Evolutionary conservation across 2,888 invertebrate species (phyloP), one percentile per base, ranked within the genome.

Genomic region (Balanococcus diminutus): DNA sequence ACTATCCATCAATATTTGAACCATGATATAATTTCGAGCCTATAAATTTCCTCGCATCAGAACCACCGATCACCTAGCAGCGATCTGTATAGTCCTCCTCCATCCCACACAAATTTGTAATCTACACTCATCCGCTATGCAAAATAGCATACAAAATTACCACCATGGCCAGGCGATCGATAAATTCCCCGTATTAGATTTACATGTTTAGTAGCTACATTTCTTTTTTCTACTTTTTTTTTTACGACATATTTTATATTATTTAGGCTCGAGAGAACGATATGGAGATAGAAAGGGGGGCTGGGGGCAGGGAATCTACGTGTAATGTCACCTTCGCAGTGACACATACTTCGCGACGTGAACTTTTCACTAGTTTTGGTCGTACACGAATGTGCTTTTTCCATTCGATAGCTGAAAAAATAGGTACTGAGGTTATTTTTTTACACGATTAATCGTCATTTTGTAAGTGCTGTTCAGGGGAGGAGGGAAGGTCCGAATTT

Each of bases 181-280:
- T 61, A 46, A 61, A 61, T 61, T 61, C 61, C 56, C 22, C 61
- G 61, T 61, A 61, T 46, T 61, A 61, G 61, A 61, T 61, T 61
- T 61, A 61, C 61, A 61, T 61, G 61, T 61, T 25, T 61, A 25
- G 22, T 3, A 61, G n/a, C 46, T n/a, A 46, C 46, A 36, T 46
- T 46, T 25, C 46, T 25, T 61, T 51, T 25, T 61, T 61, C 14
- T 9, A n/a, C 46, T 61, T 46, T 46, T 61, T 56, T 19, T 56
- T 61, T 61, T 61, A 61, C 61, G 61, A 61, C 61, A 61, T 61
- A 61, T 25, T 61, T 61, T 61, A 61, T 46, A 46, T 46, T 61
- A 61, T 61, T 61, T 61, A 61, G 61, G 61, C 25, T 25, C 61
- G 61, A 25, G 22, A 61, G 46, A 61, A 61, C 61, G 61, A 46